These are phyloP conservation scores for Drosophila erecta DNA, from an alignment of 1,140 invertebrate genomes.

Conservation along the genomic window DNA sequence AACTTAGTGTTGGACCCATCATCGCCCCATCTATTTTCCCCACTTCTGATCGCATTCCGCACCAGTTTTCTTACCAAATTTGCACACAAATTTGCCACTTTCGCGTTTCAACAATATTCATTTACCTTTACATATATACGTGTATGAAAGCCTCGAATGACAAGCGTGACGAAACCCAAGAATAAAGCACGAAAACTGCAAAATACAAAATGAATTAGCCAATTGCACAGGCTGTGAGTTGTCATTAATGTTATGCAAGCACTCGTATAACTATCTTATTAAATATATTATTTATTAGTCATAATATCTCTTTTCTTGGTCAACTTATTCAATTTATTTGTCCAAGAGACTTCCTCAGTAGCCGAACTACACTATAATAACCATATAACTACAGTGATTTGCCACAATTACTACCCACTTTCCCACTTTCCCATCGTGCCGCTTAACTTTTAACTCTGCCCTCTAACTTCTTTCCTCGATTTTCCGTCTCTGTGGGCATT, in stretches of 20 bases:
- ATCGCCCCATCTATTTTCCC: conserved; percentile 24
- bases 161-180: conserved; percentile 33
- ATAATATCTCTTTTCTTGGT: not conserved
- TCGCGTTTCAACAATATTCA: not conserved
- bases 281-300: not conserved
- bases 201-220: conserved; percentile 7
- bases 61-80: conserved; percentile 23
- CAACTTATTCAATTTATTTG: not conserved
- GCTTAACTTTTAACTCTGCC: conserved; percentile 10
- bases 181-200: conserved; percentile 12
- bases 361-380: too few species aligned
- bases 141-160: conserved; percentile 33
- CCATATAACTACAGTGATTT: too few species aligned
- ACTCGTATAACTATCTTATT: not conserved
- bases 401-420: conserved; percentile 25
- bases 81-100: conserved; percentile 21
- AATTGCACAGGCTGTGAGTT: not conserved
- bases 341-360: too few species aligned
- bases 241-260: not conserved
- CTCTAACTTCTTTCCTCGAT: conserved; percentile 8
- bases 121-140: too few species aligned
- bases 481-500: conserved; percentile 11
- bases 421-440: conserved; percentile 28
- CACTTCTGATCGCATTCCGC: conserved; percentile 38
- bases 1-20: conserved; percentile 31